These are phyloP conservation scores for Camarhynchus parvulus DNA, from an alignment of 2,113 vertebrate species.

Conservation along the genomic window DNA sequence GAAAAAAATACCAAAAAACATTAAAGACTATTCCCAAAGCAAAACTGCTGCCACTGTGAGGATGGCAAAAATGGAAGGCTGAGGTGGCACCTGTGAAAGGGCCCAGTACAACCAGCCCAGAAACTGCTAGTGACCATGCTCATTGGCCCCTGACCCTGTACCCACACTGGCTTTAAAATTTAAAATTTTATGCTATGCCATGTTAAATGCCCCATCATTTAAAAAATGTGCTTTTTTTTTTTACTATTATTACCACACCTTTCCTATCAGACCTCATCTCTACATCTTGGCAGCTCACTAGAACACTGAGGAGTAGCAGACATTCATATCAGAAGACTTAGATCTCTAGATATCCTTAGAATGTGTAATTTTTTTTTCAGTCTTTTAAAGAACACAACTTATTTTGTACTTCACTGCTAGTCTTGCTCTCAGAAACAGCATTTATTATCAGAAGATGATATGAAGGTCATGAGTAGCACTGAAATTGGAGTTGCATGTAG, in stretches of 20 bases:
- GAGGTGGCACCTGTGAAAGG: background rate
- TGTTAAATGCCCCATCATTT: background rate
- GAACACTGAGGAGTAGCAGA: background rate
- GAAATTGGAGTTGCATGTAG: background rate
- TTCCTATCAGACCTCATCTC: background rate
- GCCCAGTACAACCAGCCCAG: background rate
- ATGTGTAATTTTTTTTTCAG: background rate
- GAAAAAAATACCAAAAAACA: background rate
- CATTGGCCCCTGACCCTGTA: background rate
- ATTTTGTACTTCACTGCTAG: background rate
- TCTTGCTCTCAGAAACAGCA: background rate
- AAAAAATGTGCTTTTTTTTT: background rate
- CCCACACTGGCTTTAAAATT: background rate
- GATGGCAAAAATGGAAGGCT: background rate
- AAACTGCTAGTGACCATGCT: background rate
- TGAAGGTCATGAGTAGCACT: background rate
- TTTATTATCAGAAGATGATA: background rate
- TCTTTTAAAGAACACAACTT: background rate
- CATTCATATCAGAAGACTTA: background rate
- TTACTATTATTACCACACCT: background rate
- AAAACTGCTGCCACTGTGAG: background rate
- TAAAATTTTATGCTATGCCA: background rate
- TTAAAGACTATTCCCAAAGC: background rate
- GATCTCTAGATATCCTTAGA: background rate
- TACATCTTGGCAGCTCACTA: background rate